Conservation (phyloP, 2,888 invertebrate species). For the Scaptomyza polygonia region DNA sequence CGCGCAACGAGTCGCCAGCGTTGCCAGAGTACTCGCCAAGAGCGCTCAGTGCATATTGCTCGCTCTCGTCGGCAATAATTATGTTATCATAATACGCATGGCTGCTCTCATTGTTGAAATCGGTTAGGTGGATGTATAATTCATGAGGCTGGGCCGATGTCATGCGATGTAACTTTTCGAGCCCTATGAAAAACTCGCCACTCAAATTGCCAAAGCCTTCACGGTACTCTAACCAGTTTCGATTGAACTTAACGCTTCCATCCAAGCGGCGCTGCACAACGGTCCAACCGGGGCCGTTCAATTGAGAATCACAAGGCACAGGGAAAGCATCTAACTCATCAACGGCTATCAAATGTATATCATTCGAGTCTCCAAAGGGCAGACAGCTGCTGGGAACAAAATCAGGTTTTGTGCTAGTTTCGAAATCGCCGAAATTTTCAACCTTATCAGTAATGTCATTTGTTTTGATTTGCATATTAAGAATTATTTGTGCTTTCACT, state of each 20-base stretch:
- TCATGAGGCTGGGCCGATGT: constrained; percentile 84
- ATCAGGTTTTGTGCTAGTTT: background rate
- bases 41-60: constrained; percentile 87
- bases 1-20: constrained; percentile 88
- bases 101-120: constrained; percentile 86
- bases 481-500: constrained; percentile 37
- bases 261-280: constrained; percentile 88
- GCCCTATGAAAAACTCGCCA: constrained; percentile 89
- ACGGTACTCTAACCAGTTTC: constrained; percentile 88
- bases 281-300: constrained; percentile 86
- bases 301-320: constrained; percentile 37
- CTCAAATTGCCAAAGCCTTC: constrained; percentile 89
- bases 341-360: constrained; percentile 24
- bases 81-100: constrained; percentile 87
- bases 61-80: constrained; percentile 87
- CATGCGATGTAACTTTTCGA: constrained; percentile 87
- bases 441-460: constrained; percentile 11
- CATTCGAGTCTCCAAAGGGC: constrained; percentile 21
- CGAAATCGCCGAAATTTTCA: constrained; percentile 18
- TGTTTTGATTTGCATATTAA: constrained; percentile 25
- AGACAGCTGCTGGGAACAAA: constrained; percentile 30
- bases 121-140: constrained; percentile 87
- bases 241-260: constrained; percentile 88
- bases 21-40: constrained; percentile 87
- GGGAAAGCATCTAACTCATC: constrained; percentile 26